Evolutionary conservation across 1,140 invertebrate genomes (phyloP).

Genomic region (Drosophila fuyamai): DNA sequence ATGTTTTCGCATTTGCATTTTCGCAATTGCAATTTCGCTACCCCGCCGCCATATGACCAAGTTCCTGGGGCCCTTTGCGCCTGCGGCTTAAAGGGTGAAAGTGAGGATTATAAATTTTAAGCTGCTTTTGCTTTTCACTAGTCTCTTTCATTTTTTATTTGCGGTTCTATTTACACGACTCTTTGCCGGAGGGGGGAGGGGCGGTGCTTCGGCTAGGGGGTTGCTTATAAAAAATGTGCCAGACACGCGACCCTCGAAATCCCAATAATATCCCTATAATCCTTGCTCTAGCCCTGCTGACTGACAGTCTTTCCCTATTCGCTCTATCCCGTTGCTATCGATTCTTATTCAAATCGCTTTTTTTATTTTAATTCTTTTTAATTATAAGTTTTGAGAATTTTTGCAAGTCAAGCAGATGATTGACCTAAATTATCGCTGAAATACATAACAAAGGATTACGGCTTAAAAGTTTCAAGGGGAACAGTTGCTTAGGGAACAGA

Average conservation of each 20-base stretch:
- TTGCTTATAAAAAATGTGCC: conserved; percentile 69
- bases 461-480: background rate
- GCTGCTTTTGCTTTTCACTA: conserved; percentile 76
- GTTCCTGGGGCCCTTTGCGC: conserved; percentile 9
- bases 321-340: conserved; percentile 48
- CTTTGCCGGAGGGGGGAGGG: background rate
- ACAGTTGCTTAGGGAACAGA: conserved; percentile 12
- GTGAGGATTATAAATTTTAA: conserved; percentile 82
- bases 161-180: conserved; percentile 64
- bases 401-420: conserved; percentile 74
- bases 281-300: conserved; percentile 37
- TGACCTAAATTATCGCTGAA: conserved; percentile 58
- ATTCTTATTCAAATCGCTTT: conserved; percentile 71
- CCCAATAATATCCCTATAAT: conserved; percentile 66
- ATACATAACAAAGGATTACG: conserved; percentile 36
- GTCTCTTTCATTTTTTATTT: conserved; percentile 66
- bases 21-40: conserved; percentile 27
- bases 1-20: conserved; percentile 45
- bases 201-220: conserved; percentile 24
- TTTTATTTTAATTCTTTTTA: conserved; percentile 44
- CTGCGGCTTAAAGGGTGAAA: conserved; percentile 72
- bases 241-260: conserved; percentile 75
- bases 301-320: conserved; percentile 39
- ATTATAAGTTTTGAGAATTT: conserved; percentile 51
- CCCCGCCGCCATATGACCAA: conserved; percentile 1